A percentile compares a stretch with the other conserved stretches of the same genome.
These are phyloP conservation scores for Polypedilum vanderplanki DNA, from an alignment of 1,140 invertebrate species.

Conservation along the genomic window DNA sequence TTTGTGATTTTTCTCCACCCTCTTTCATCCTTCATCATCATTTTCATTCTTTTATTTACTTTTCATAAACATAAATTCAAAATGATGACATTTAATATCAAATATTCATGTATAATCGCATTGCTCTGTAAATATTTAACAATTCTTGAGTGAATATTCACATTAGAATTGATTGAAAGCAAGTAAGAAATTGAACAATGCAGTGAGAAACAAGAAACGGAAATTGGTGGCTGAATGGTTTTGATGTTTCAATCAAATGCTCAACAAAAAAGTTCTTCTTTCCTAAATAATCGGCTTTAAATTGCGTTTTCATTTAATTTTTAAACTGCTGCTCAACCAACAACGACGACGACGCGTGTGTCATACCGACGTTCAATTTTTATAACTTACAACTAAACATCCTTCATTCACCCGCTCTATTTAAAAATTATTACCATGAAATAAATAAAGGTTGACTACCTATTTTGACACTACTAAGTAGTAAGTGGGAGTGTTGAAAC, in stretches of 20 bases:
- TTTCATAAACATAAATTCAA: slow-evolving; percentile 1
- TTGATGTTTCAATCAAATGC: slow-evolving; percentile 11
- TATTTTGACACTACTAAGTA: no score
- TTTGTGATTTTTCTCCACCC: background rate
- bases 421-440: background rate
- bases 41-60: slow-evolving; percentile 4
- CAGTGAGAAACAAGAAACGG: background rate
- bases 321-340: background rate
- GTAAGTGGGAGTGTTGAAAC: background rate
- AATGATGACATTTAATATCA: slow-evolving; percentile 3
- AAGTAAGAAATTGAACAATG: background rate
- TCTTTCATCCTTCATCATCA: background rate
- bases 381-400: background rate
- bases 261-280: background rate
- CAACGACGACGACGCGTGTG: slow-evolving; percentile 1
- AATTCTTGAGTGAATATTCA: background rate
- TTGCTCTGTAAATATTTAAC: background rate
- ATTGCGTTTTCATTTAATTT: slow-evolving; percentile 13
- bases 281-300: background rate
- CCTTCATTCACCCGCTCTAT: background rate
- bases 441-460: background rate
- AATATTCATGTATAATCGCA: background rate
- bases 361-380: background rate
- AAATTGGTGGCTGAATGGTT: background rate
- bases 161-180: background rate